Evolutionary conservation across 2,113 vertebrate genomes (phyloP), one percentile per base, ranked within the genome.

Genomic region (Meriones unguiculatus): DNA sequence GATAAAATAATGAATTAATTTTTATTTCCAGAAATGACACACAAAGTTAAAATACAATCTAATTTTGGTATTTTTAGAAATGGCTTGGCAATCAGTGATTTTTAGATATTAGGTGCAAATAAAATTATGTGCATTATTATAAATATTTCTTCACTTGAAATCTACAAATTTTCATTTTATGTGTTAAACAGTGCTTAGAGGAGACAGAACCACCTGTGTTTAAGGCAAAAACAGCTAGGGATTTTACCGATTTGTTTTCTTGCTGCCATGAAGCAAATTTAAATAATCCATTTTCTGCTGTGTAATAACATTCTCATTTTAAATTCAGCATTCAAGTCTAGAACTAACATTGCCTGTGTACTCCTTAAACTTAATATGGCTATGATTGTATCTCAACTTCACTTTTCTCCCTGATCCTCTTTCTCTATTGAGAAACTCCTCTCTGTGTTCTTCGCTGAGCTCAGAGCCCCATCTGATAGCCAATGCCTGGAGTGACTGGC

Each of bases 101-200:
- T 82, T 84, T 93, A 91, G 91, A 62, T 73, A 93, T 72, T 89
- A 95, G 28, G 62, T 89, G 28, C 46, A 95, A 81, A 81, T 17
- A 17, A n/a, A 84, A 59, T 6, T 90, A 24, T 70, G 46, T 41
- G 18, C 22, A 70, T 73, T 82, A 82, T 95, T 57, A 75, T 69
- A 91, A 93, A 87, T 7, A 95, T 91, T 95, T 95, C 17, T 87
- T 15, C 35, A 95, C 94, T 96, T 50, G 80, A 90, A 97, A 97
- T 88, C 69, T 93, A 59, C 57, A 96, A 96, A 93, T 98, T 97
- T 38, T 82, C 92, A 93, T 25, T 18, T 59, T 87, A 52, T 32
- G 81, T 93, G 38, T 94, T 93, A 95, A 98, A 94, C 84, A 96
- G 70, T 91, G 69, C 95, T 87, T 93, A 84, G 25, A 96, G 76